Conservation (phyloP, 1,140 invertebrate genomes). For the Sitodiplosis mosellana region DNA sequence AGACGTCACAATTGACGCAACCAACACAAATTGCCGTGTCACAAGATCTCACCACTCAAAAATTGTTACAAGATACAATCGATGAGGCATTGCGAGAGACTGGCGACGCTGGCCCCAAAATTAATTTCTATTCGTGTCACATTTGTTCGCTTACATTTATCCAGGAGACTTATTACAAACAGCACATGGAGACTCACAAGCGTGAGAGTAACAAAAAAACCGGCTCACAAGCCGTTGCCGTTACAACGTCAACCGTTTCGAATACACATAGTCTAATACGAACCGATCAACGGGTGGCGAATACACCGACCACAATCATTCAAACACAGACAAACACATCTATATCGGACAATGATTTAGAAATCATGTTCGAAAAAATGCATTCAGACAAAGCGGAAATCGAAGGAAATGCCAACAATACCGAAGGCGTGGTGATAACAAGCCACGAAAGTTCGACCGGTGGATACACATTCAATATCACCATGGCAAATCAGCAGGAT, state of each 20-base stretch:
- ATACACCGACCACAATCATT: not conserved
- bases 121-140: conserved; percentile 24
- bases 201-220: conserved; percentile 14
- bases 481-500: conserved; percentile 19
- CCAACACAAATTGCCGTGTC: conserved; percentile 4
- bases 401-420: conserved; percentile 6
- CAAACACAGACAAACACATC: conserved; percentile 5
- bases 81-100: conserved; percentile 23
- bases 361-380: conserved; percentile 24
- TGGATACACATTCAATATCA: conserved; percentile 25
- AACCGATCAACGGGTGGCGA: not conserved
- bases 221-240: conserved; percentile 5
- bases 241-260: conserved; percentile 7
- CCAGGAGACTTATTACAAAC: conserved; percentile 24
- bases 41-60: conserved; percentile 18
- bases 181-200: conserved; percentile 25
- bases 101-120: conserved; percentile 14
- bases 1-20: conserved; percentile 5
- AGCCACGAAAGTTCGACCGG: conserved; percentile 19
- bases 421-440: conserved; percentile 20
- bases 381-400: conserved; percentile 22
- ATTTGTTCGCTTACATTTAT: conserved; percentile 24
- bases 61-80: conserved; percentile 23
- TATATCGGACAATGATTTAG: conserved; percentile 21
- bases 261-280: conserved; percentile 2